Evolutionary conservation across 2,113 vertebrate genomes (phyloP), one percentile per base, ranked within the genome.

Genomic region (Argyrosomus japonicus): DNA sequence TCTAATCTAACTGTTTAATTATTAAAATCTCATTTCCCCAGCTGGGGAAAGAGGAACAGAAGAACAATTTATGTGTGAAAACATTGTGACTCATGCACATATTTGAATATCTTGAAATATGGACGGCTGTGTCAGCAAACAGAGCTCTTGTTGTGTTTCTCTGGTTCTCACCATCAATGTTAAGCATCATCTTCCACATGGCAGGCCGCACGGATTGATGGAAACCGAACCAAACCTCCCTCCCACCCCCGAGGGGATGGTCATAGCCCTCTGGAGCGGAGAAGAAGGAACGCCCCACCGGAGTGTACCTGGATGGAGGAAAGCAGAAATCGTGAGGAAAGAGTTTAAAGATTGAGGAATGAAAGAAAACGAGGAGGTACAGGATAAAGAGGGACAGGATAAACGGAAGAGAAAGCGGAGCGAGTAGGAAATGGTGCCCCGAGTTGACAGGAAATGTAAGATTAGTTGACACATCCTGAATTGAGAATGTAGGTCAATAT

Each of bases 171-270:
- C 98, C 98, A 81, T 99, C 98, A 19, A 99, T 99, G 93, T 99
- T 99, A 58, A 99, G 97, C 98, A 99, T 99, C 98, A 99, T 99
- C 95, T 99, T 99, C 98, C 98, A 99, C 98, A 99, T 99, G 92
- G 98, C 98, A 76, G 98, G 98, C 15, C 98, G 96, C 80, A 99
- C 98, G 36, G 98, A 99, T 54, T 99, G 98, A 93, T 99, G 98
- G 92, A 99, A 99, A 67, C 98, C 98, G 88, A 99, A 99, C 98
- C 98, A 99, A 73, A 99, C 98, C 95, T 99, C 98, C 90, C 98
- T 96, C 61, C 98, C 98, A 0, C 98, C 98, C 60, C 98, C 98
- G 82, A 99, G 89, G 79, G 98, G 98, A 91, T 99, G 98, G 91
- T 99, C 97, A 10, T 99, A 99, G 68, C 97, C 98, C 95, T 99